phyloP scores from a whole-genome alignment of 2,797 vertebrate species.

The Poeciliopsis turneri region DNA sequence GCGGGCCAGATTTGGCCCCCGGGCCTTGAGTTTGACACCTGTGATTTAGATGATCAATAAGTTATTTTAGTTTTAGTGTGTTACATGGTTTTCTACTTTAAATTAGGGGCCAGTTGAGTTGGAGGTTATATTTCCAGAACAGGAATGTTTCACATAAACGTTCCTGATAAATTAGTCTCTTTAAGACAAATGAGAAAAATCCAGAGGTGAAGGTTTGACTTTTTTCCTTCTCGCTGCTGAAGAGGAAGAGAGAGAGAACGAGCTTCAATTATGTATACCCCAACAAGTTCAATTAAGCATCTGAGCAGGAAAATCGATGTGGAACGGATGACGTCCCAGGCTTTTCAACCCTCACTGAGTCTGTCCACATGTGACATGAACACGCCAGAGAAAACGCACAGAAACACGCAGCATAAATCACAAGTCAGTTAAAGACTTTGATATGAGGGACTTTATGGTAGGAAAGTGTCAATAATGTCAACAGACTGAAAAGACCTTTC shows the following conservation, averaged over 20 bases:
- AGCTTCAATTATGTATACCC: conserved; percentile 76
- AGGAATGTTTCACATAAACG: background rate
- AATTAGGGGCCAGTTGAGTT: background rate
- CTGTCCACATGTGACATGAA: conserved; percentile 50
- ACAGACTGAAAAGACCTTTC: background rate
- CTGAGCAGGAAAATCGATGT: conserved; percentile 78
- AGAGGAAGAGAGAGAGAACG: conserved; percentile 41
- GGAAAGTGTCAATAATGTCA: conserved; percentile 10
- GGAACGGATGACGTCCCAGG: conserved; percentile 72
- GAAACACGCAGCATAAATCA: conserved; percentile 66
- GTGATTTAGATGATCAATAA: too few species aligned
- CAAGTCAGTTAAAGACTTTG: conserved; percentile 47
- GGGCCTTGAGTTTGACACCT: too few species aligned
- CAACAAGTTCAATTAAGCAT: conserved; percentile 83
- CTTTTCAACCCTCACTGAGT: conserved; percentile 70
- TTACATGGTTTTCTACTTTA: background rate
- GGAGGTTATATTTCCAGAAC: background rate
- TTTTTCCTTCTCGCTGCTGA: conserved; percentile 52
- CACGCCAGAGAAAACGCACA: conserved; percentile 24
- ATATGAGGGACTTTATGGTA: conserved; percentile 49
- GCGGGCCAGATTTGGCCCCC: too few species aligned
- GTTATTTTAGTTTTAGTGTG: background rate
- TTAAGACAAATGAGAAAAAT: conserved; percentile 66
- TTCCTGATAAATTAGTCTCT: conserved; percentile 32
- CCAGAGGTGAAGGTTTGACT: conserved; percentile 40